phyloP scores from a whole-genome alignment of 2,888 invertebrate genomes.

The Eupithecia subumbrata region DNA sequence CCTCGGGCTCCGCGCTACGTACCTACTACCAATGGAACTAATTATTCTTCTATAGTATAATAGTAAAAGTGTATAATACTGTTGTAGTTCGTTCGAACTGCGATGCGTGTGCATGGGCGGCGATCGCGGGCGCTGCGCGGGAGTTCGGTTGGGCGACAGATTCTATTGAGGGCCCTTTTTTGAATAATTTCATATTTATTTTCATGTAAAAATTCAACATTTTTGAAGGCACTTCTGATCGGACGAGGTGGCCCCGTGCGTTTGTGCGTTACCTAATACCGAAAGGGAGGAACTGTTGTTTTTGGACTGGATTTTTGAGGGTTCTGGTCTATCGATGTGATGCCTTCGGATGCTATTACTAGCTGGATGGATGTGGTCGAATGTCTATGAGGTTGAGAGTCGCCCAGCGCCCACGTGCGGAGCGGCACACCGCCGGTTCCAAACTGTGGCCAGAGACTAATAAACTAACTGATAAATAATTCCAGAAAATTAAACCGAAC shows the following conservation, averaged over 20 bases:
- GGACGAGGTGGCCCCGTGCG: constrained; percentile 96
- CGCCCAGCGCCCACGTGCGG: constrained; percentile 69
- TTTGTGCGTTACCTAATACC: constrained; percentile 77
- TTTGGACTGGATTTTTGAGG: constrained; percentile 54
- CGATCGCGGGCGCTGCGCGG: constrained; percentile 69
- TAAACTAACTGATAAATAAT: constrained; percentile 35
- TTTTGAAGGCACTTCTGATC: constrained; percentile 96
- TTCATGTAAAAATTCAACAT: constrained; percentile 91
- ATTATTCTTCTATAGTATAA: constrained; percentile 83
- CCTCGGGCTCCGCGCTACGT: constrained; percentile 71
- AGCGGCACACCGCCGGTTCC: constrained; percentile 56
- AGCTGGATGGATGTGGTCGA: constrained; percentile 87
- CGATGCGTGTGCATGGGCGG: constrained; percentile 61
- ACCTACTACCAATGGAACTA: constrained; percentile 81
- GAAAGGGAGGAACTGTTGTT: constrained; percentile 56
- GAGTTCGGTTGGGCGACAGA: constrained; percentile 88
- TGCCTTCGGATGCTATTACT: constrained; percentile 93
- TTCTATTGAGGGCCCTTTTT: constrained; percentile 95
- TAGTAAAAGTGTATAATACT: constrained; percentile 77
- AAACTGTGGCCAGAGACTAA: constrained; percentile 47
- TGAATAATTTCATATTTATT: constrained; percentile 87
- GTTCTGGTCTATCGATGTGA: constrained; percentile 71
- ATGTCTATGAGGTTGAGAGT: constrained; percentile 91
- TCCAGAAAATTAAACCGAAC: constrained; percentile 40
- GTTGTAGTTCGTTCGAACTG: constrained; percentile 73